Percentiles rank a stretch among this genome's conserved stretches.
phyloP scores from a whole-genome alignment of 2,113 vertebrate species.

The Cololabis saira region DNA sequence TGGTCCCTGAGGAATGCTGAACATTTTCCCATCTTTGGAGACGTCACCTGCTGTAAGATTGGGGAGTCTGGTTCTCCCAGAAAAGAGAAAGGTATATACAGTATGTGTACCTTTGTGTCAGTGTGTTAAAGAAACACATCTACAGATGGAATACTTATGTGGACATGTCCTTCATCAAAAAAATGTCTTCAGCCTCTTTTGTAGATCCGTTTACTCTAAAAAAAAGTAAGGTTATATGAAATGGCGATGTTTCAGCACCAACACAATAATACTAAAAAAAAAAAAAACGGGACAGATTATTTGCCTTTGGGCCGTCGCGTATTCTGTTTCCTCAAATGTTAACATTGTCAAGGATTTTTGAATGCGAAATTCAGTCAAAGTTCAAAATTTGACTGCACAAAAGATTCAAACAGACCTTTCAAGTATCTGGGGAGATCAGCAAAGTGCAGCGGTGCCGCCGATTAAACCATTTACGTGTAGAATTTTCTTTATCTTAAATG shows the following conservation, averaged over 20 bases:
- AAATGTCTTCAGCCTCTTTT: background rate
- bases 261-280: no score
- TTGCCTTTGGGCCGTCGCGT: no score
- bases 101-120: no score
- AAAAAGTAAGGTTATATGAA: no score
- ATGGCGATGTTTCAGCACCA: no score
- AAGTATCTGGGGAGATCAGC: background rate
- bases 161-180: background rate
- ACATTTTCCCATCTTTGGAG: background rate
- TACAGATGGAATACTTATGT: no score
- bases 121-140: no score
- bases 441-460: background rate
- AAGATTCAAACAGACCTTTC: background rate
- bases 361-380: background rate
- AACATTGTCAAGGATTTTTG: no score
- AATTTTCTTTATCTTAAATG: background rate
- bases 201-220: background rate
- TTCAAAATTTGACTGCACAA: background rate
- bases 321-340: no score
- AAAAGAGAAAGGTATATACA: no score
- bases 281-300: no score
- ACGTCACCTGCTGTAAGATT: background rate
- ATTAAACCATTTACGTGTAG: background rate
- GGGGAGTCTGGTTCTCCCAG: no score
- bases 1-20: background rate